Evolutionary conservation across 2,113 vertebrate genomes (phyloP), one percentile per base, ranked within the genome.

Genomic region (Cromileptes altivelis): DNA sequence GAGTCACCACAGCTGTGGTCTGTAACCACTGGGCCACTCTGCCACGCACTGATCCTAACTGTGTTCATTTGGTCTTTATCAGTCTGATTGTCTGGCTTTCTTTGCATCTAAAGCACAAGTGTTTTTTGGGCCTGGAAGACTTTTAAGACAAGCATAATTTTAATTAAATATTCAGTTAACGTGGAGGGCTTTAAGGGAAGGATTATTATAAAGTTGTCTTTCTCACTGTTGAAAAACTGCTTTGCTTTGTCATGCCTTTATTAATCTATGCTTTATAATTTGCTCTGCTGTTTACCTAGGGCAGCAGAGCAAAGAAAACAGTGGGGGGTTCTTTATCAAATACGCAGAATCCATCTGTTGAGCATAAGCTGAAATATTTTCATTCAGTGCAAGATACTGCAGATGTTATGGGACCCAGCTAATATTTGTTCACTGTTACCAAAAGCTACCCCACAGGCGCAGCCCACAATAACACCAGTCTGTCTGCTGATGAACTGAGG

Each of bases 41-140:
- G 21, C 14, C 69, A 75, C 0, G 15, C 53, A 71, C 65, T 23
- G 64, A 80, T 76, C 21, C 6, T 79, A 76, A 40, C 64, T 61
- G 25, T 37, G 71, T 64, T 70, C 5, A 70, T 40, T 53, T 52
- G 11, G 3, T 21, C 37, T 42, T 71, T 71, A 73, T 78, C 49
- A 14, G 19, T 30, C 70, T 75, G 75, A 63, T 40, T 56, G 49
- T 70, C 15, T 49, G 62, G 21, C 45, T 58, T 58, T 64, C 70
- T 60, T 64, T 62, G 47, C 10, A 57, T 76, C 11, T 60, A 12
- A 21, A 56, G 33, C 19, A 62, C 7, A 60, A 11, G 6, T 27
- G 15, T 3, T 14, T 37, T 37, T 37, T 60, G 25, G 30, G 27
- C 18, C 23, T 55, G 30, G 53, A 8, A 13, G 23, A 64, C n/a